Evolutionary conservation across 2,797 vertebrate genomes (phyloP).

Genomic region (Vireo griseus): DNA sequence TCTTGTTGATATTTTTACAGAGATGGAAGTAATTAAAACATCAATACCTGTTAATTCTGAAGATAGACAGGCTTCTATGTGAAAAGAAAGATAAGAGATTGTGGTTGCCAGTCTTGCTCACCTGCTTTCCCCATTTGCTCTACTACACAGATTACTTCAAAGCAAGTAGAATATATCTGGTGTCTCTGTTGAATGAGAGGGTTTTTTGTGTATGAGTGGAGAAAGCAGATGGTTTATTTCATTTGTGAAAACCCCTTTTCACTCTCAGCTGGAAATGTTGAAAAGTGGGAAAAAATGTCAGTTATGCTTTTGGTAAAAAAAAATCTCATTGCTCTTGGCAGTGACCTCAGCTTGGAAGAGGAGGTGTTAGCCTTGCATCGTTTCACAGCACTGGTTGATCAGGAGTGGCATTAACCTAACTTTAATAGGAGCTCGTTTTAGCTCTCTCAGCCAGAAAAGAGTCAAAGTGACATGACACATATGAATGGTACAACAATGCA

Average conservation of each 20-base stretch:
- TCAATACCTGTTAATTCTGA: neutral
- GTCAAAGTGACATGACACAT: neutral
- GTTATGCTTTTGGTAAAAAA: neutral
- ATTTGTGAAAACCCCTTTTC: slow-evolving; percentile 5
- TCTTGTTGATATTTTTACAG: neutral
- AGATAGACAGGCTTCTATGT: neutral
- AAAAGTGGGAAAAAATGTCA: neutral
- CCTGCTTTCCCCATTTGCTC: neutral
- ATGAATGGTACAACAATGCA: neutral
- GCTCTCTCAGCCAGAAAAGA: neutral
- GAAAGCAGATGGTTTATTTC: slow-evolving; percentile 21
- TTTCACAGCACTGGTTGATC: slow-evolving; percentile 8
- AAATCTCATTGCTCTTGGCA: neutral
- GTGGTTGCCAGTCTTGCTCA: neutral
- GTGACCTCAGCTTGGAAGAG: slow-evolving; percentile 2
- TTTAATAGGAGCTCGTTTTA: neutral
- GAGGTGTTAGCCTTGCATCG: neutral
- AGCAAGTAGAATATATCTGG: neutral
- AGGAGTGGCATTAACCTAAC: neutral
- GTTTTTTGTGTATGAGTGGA: neutral
- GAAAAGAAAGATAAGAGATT: neutral
- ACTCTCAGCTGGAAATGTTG: neutral
- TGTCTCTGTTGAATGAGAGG: neutral
- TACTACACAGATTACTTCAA: neutral
- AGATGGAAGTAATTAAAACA: neutral